These are phyloP conservation scores for Gobio occitaniae DNA, from an alignment of 2,797 vertebrate species.

Conservation along the genomic window DNA sequence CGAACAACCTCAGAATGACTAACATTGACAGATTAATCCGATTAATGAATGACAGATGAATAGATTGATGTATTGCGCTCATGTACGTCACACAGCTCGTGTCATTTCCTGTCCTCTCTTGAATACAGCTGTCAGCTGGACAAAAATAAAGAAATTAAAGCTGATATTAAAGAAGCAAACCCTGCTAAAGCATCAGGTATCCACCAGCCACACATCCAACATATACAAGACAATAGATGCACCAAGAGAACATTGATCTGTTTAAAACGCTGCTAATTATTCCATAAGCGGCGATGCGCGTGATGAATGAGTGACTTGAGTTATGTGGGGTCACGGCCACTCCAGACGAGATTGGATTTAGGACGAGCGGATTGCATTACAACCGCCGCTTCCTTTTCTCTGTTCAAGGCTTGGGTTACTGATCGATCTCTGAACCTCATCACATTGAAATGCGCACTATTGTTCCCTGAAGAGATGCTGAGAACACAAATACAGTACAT, in stretches of 20 bases:
- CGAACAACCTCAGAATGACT: neutral
- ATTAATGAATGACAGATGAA: neutral
- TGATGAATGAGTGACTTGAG: slow-evolving; percentile 39
- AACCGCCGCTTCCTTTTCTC: neutral
- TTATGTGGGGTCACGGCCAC: slow-evolving; percentile 50
- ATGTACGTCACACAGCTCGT: neutral
- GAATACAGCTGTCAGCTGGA: neutral
- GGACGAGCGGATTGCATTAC: slow-evolving; percentile 61
- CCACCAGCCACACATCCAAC: neutral
- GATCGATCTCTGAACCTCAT: slow-evolving; percentile 19
- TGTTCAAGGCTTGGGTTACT: slow-evolving; percentile 12
- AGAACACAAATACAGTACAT: neutral
- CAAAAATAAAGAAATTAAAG: neutral
- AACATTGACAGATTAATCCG: neutral
- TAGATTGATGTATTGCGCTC: neutral
- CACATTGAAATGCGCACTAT: neutral
- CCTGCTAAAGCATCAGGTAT: neutral
- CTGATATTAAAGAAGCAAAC: neutral
- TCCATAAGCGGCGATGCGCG: neutral
- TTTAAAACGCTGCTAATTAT: neutral
- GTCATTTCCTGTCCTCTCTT: neutral
- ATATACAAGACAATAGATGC: neutral
- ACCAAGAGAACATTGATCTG: neutral
- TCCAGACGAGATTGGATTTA: slow-evolving; percentile 68
- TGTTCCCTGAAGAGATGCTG: neutral